Evolutionary conservation across 2,797 vertebrate species (phyloP).

Genomic region (Coregonus ussuriensis): DNA sequence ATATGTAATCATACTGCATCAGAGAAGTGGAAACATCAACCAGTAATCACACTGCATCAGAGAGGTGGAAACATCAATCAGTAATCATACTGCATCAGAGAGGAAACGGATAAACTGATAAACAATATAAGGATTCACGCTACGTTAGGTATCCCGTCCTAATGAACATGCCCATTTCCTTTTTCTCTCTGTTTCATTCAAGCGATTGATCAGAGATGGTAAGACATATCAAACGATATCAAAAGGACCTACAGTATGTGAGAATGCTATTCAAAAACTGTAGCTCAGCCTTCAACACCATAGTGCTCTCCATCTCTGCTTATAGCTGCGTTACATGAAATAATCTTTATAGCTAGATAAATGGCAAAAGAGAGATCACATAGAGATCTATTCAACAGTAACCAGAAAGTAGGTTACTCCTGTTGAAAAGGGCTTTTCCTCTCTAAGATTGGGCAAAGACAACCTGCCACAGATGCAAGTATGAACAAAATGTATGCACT

Average conservation of each 20-base stretch:
- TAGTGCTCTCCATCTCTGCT: neutral
- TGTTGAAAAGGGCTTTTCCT: neutral
- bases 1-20: neutral
- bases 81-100: no score
- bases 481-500: no score
- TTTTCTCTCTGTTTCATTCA: neutral
- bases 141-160: neutral
- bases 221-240: no score
- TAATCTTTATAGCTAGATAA: conserved; percentile 4
- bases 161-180: neutral
- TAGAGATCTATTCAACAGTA: neutral
- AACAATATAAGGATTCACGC: neutral
- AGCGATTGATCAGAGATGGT: no score
- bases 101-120: neutral
- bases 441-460: neutral
- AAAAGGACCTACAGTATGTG: neutral
- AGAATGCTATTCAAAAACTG: neutral
- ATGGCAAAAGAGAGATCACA: conserved; percentile 8
- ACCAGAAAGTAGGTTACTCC: neutral
- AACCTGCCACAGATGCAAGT: neutral
- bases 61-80: no score
- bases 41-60: neutral
- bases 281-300: no score
- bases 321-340: conserved; percentile 8
- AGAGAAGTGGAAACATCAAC: no score